These are phyloP conservation scores for Mantis religiosa DNA, from an alignment of 2,888 invertebrate genomes.

Conservation along the genomic window DNA sequence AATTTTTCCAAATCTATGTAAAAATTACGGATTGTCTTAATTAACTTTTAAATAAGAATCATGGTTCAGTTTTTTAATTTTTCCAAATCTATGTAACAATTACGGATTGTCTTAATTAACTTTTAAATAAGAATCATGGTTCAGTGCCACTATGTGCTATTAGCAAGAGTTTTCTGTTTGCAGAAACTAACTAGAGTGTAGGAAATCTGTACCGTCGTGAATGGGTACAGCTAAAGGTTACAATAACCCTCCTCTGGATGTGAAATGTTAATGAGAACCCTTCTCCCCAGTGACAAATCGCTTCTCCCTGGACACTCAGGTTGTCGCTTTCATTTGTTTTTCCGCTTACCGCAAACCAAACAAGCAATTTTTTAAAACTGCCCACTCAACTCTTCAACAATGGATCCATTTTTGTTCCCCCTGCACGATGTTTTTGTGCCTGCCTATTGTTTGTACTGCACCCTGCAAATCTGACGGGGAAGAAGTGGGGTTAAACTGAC, in stretches of 20 bases:
- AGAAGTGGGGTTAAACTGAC: neutral
- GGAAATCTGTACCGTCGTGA: neutral
- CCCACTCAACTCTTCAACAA: neutral
- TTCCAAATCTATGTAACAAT: too few relatives aligned
- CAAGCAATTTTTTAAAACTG: neutral
- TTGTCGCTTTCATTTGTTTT: neutral
- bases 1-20: too few relatives aligned
- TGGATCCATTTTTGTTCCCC: neutral
- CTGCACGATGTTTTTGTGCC: neutral
- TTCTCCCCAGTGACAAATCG: neutral
- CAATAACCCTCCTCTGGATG: too few relatives aligned
- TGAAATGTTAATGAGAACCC: neutral
- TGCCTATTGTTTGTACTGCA: neutral
- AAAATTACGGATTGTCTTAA: too few relatives aligned
- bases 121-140: too few relatives aligned
- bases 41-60: too few relatives aligned
- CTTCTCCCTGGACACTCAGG: neutral
- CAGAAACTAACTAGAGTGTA: too few relatives aligned
- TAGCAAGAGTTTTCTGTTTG: too few relatives aligned
- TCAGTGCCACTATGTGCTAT: too few relatives aligned
- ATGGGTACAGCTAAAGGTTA: neutral
- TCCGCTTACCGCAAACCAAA: neutral
- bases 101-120: too few relatives aligned
- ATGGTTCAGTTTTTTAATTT: too few relatives aligned
- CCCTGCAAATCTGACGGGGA: neutral